These are phyloP conservation scores for Caloenas nicobarica DNA, from an alignment of 2,113 vertebrate species.

Conservation along the genomic window DNA sequence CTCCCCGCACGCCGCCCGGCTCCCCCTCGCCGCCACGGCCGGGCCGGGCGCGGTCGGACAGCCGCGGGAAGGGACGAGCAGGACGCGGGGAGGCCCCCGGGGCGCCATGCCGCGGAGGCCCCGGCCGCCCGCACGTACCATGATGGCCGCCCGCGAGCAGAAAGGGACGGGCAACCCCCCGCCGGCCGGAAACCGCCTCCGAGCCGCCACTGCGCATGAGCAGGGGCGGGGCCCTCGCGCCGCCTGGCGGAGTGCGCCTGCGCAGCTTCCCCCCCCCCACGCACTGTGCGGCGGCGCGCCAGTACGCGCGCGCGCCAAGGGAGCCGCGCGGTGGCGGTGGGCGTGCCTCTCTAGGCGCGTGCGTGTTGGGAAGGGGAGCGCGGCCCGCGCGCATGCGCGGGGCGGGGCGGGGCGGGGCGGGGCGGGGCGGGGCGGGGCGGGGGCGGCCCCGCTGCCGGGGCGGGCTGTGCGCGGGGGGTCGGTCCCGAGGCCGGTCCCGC, in stretches of 20 bases:
- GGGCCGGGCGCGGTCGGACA: too few relatives aligned
- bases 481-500: fast-evolving
- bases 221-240: neutral
- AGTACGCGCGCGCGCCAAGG: neutral
- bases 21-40: neutral
- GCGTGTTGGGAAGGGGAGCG: neutral
- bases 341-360: neutral
- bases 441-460: too few relatives aligned
- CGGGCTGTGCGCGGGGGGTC: neutral
- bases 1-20: neutral
- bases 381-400: neutral
- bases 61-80: too few relatives aligned
- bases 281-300: too few relatives aligned
- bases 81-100: fast-evolving
- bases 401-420: neutral
- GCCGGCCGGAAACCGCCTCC: neutral
- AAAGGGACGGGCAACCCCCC: neutral
- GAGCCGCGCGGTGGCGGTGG: fast-evolving
- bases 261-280: neutral
- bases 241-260: neutral
- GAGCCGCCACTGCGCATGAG: neutral
- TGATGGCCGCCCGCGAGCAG: constrained; percentile 52
- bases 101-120: too few relatives aligned
- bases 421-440: neutral
- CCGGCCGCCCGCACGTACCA: neutral